A percentile compares a stretch with the other conserved stretches of the same genome.
These are phyloP conservation scores for Bembecia ichneumoniformis DNA, from an alignment of 2,888 invertebrate species.

Conservation along the genomic window DNA sequence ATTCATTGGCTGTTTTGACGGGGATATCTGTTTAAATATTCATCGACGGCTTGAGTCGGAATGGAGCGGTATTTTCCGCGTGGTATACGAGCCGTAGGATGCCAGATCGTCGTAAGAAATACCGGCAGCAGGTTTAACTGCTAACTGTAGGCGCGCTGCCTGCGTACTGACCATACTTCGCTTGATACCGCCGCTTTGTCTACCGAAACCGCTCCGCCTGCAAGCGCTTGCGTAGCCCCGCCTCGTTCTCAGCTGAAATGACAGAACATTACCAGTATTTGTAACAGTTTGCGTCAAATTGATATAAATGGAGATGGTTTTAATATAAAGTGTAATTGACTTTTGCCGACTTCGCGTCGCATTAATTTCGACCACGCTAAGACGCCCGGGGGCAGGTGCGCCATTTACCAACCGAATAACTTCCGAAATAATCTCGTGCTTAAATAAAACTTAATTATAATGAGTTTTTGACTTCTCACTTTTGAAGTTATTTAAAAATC, in stretches of 20 bases:
- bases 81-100: slow-evolving; percentile 10
- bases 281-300: slow-evolving; percentile 73
- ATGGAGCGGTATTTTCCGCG: slow-evolving; percentile 19
- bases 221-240: slow-evolving; percentile 68
- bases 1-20: slow-evolving; percentile 41
- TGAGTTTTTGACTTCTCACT: slow-evolving; percentile 48
- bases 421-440: slow-evolving; percentile 64
- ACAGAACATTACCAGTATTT: slow-evolving; percentile 72
- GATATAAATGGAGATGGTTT: slow-evolving; percentile 73
- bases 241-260: slow-evolving; percentile 64
- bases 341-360: slow-evolving; percentile 71
- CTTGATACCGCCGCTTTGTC: slow-evolving; percentile 26
- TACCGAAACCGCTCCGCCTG: slow-evolving; percentile 23
- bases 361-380: slow-evolving; percentile 70
- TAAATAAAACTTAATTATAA: slow-evolving; percentile 66
- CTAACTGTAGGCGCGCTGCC: slow-evolving; percentile 22
- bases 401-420: slow-evolving; percentile 57
- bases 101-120: slow-evolving; percentile 19
- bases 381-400: slow-evolving; percentile 68
- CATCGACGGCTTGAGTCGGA: slow-evolving; percentile 42
- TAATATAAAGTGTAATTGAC: slow-evolving; percentile 74
- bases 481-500: too few species aligned
- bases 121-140: slow-evolving; percentile 25
- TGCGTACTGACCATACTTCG: slow-evolving; percentile 4
- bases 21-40: slow-evolving; percentile 59